Evolutionary conservation across 35 echinoderm and acorn worm species (phyloP).

Genomic region (Stichopus chloronotus): DNA sequence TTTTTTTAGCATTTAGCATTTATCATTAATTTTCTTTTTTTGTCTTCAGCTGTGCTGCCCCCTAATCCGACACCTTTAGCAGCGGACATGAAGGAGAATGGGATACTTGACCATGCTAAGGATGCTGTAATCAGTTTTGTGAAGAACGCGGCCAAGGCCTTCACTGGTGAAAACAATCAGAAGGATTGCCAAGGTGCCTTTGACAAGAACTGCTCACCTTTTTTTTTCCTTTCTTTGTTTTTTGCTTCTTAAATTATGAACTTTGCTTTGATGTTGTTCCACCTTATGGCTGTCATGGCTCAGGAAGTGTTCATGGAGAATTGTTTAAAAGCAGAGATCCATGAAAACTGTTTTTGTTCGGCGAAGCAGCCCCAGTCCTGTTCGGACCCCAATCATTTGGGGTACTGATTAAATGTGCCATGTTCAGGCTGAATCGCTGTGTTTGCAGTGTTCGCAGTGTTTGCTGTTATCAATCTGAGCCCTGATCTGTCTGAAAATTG

Average conservation of each 20-base stretch:
- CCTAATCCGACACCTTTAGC: constrained; percentile 71
- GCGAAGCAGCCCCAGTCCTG: no score
- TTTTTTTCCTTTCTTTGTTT: background rate
- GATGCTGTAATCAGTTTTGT: constrained; percentile 67
- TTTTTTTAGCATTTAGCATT: no score
- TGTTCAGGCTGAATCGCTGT: no score
- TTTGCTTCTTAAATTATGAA: background rate
- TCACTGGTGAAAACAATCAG: constrained; percentile 50
- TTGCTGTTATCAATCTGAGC: no score
- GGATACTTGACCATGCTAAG: constrained; percentile 77
- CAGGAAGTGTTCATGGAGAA: no score
- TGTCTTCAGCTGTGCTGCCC: constrained; percentile 64
- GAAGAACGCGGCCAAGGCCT: constrained; percentile 75
- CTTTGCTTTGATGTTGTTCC: background rate
- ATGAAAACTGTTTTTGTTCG: no score
- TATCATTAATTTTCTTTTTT: background rate
- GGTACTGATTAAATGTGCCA: no score
- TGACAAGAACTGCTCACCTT: background rate
- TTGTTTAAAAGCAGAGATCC: no score
- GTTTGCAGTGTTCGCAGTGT: no score
- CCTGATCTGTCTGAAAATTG: no score
- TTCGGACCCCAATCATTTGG: no score
- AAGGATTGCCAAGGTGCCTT: background rate
- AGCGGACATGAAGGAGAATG: constrained; percentile 64
- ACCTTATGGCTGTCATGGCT: no score